Percentiles rank a stretch among this genome's conserved stretches.
Evolutionary conservation across 2,797 vertebrate genomes (phyloP).

Genomic region (Sylvilagus floridanus): DNA sequence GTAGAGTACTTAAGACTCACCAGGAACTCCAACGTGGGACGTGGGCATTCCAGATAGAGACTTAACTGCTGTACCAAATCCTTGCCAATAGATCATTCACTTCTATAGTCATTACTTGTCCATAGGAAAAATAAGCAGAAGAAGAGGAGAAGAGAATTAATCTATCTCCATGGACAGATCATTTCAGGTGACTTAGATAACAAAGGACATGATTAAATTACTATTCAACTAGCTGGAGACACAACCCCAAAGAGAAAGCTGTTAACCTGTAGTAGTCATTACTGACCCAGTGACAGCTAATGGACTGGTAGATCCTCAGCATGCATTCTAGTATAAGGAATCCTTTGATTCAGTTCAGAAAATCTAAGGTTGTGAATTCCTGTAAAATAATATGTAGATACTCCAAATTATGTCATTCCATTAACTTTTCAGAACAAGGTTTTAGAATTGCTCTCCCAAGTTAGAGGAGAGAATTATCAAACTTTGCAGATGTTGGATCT

Average conservation of each 20-base stretch:
- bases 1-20: too few relatives aligned
- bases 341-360: constrained; percentile 6
- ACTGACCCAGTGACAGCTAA: background rate
- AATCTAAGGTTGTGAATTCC: background rate
- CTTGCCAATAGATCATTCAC: background rate
- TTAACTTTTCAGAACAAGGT: background rate
- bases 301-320: background rate
- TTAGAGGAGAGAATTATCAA: background rate
- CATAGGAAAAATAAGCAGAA: background rate
- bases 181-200: constrained; percentile 24
- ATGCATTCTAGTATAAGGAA: background rate
- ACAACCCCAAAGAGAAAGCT: background rate
- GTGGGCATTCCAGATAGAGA: too few relatives aligned
- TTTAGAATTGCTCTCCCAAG: background rate
- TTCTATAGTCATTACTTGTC: background rate
- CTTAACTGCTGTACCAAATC: too few relatives aligned
- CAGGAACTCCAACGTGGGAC: too few relatives aligned
- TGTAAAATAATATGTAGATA: background rate
- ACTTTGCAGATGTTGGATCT: background rate
- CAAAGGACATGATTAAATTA: background rate
- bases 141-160: background rate
- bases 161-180: background rate
- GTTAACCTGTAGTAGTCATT: background rate
- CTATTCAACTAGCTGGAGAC: background rate
- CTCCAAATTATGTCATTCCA: background rate